A percentile compares a stretch with the other conserved stretches of the same genome.
Evolutionary conservation across 2,113 vertebrate genomes (phyloP).

Genomic region (Stigmatopora nigra): DNA sequence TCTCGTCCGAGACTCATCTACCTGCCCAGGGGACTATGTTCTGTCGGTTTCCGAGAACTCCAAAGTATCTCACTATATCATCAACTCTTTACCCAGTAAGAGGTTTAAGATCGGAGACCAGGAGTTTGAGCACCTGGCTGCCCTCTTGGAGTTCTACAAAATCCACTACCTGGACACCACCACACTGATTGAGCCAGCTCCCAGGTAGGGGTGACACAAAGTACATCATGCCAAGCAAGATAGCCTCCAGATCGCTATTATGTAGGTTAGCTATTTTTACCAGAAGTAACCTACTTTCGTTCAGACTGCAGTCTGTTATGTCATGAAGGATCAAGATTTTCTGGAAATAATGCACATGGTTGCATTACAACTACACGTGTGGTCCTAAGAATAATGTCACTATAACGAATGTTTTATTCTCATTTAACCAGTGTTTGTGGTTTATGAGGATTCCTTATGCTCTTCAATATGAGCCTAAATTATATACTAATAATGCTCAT

Average conservation of each 20-base stretch:
- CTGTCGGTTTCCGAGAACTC: constrained; percentile 97
- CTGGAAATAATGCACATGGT: not conserved
- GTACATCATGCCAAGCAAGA: not conserved
- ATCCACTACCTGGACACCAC: constrained; percentile 99
- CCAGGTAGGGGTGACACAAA: constrained; percentile 71
- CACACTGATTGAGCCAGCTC: constrained; percentile 91
- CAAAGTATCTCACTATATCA: constrained; percentile 98
- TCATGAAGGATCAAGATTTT: not conserved
- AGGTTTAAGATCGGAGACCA: constrained; percentile 98
- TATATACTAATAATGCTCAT: too few relatives aligned
- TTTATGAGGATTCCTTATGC: too few relatives aligned
- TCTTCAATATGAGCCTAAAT: too few relatives aligned
- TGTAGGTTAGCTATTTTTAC: constrained; percentile 30
- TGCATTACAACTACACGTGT: not conserved
- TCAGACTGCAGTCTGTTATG: constrained; percentile 11
- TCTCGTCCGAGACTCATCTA: constrained; percentile 93
- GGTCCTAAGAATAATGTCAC: not conserved
- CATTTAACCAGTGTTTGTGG: not conserved
- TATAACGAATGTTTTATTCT: not conserved
- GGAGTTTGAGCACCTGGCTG: constrained; percentile 89
- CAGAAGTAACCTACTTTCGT: constrained; percentile 29
- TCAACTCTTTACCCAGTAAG: constrained; percentile 90
- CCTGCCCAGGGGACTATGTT: constrained; percentile 95
- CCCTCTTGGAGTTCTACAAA: constrained; percentile 97
- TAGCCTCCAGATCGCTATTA: not conserved